Evolutionary conservation across 2,113 vertebrate genomes (phyloP).

Genomic region (Cyprinus carpio): DNA sequence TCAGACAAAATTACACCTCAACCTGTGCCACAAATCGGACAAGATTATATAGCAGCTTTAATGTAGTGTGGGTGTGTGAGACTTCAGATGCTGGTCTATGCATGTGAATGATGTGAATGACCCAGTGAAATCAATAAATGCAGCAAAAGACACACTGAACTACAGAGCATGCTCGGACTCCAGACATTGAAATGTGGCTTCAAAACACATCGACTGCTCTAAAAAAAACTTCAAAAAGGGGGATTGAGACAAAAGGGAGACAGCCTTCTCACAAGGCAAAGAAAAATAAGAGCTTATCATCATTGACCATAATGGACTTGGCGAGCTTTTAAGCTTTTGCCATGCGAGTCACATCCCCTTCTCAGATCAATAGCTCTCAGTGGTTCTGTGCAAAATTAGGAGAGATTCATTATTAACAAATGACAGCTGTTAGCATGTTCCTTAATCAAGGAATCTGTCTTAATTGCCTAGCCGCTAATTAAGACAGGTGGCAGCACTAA

Average conservation of each 20-base stretch:
- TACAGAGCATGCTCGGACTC: conserved; percentile 1
- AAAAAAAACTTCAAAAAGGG: not conserved
- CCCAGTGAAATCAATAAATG: conserved; percentile 14
- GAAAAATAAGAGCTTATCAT: conserved; percentile 24
- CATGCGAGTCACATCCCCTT: conserved; percentile 43
- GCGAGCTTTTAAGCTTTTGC: conserved; percentile 43
- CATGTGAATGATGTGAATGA: conserved; percentile 29
- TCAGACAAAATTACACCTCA: not conserved
- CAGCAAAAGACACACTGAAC: not conserved
- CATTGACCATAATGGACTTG: conserved; percentile 44
- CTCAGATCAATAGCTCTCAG: conserved; percentile 52
- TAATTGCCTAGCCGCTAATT: conserved; percentile 53
- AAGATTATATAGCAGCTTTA: not conserved
- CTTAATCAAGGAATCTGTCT: conserved; percentile 54
- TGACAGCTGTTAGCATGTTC: conserved; percentile 53
- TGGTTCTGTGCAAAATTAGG: conserved; percentile 45
- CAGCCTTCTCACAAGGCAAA: not conserved
- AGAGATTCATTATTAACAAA: conserved; percentile 53
- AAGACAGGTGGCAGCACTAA: conserved; percentile 47
- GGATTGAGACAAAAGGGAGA: conserved; percentile 12
- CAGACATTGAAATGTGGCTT: conserved; percentile 3
- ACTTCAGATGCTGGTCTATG: not conserved
- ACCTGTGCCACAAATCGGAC: not conserved
- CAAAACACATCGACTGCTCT: not conserved
- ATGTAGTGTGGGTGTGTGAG: not conserved